Evolutionary conservation across 2,888 invertebrate genomes (phyloP).

Genomic region (Arrhopalites spinosus): DNA sequence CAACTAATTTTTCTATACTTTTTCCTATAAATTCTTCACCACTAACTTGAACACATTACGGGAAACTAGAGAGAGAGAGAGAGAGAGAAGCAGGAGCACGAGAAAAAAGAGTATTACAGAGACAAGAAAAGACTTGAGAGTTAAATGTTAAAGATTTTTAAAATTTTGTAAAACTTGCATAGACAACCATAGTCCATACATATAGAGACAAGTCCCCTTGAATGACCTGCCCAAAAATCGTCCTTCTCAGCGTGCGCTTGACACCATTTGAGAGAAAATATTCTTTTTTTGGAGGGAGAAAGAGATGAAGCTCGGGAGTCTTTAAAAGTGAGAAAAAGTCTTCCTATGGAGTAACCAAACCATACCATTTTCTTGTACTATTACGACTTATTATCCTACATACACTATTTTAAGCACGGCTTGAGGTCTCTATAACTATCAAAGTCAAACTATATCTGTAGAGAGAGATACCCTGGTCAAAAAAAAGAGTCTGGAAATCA

Average conservation of each 20-base stretch:
- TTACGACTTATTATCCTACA: not conserved
- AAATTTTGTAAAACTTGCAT: too few species aligned
- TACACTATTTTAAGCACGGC: slow-evolving; percentile 5
- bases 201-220: slow-evolving; percentile 19
- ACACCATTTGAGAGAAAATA: slow-evolving; percentile 46
- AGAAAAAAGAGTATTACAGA: not conserved
- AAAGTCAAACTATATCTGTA: not conserved
- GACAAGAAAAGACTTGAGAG: not conserved
- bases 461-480: too few species aligned
- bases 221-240: slow-evolving; percentile 38
- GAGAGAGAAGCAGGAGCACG: not conserved
- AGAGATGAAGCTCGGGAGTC: slow-evolving; percentile 6
- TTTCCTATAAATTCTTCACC: slow-evolving; percentile 44
- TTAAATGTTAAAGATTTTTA: not conserved
- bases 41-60: not conserved
- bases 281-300: slow-evolving; percentile 21
- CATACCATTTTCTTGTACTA: not conserved
- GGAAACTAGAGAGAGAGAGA: not conserved
- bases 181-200: not conserved
- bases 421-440: slow-evolving; percentile 1
- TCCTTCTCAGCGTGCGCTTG: slow-evolving; percentile 47
- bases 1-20: slow-evolving; percentile 45
- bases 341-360: not conserved
- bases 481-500: slow-evolving; percentile 14
- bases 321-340: not conserved